These are phyloP conservation scores for Gymnocheta viridis DNA, from an alignment of 2,888 invertebrate species.

Conservation along the genomic window DNA sequence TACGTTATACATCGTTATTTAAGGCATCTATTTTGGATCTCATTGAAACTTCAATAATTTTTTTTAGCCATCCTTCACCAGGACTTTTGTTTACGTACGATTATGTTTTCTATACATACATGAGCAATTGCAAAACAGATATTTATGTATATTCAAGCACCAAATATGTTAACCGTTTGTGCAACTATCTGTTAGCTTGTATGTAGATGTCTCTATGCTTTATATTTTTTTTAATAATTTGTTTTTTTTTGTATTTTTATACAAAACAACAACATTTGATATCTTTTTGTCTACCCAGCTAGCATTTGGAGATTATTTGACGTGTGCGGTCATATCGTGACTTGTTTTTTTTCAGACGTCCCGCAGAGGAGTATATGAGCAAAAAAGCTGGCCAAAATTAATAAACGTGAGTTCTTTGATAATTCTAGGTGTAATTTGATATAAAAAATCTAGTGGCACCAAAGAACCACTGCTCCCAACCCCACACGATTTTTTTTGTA, in stretches of 20 bases:
- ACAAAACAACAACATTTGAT: slow-evolving; percentile 48
- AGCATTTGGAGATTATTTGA: too few species aligned
- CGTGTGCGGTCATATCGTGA: too few species aligned
- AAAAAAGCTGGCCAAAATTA: too few species aligned
- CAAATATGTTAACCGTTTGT: slow-evolving; percentile 22
- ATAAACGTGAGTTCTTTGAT: too few species aligned
- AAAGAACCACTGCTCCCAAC: too few species aligned
- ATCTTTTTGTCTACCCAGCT: slow-evolving; percentile 54
- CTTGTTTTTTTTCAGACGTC: too few species aligned
- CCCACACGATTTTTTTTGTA: too few species aligned
- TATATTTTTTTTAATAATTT: slow-evolving; percentile 20
- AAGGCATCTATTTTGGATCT: too few species aligned
- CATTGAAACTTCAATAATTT: not conserved
- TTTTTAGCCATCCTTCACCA: slow-evolving; percentile 15
- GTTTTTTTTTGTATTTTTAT: slow-evolving; percentile 39
- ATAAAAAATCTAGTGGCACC: too few species aligned
- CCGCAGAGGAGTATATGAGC: too few species aligned
- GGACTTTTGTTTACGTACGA: slow-evolving; percentile 15
- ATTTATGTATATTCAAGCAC: not conserved
- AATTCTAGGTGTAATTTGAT: too few species aligned
- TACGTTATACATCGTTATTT: too few species aligned
- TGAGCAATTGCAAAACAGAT: not conserved
- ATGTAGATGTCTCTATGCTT: slow-evolving; percentile 35
- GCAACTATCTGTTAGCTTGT: not conserved
- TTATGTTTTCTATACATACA: slow-evolving; percentile 47